A percentile compares a stretch with the other conserved stretches of the same genome.
Evolutionary conservation across 2,113 vertebrate genomes (phyloP).

Genomic region (Eubucco bourcierii): DNA sequence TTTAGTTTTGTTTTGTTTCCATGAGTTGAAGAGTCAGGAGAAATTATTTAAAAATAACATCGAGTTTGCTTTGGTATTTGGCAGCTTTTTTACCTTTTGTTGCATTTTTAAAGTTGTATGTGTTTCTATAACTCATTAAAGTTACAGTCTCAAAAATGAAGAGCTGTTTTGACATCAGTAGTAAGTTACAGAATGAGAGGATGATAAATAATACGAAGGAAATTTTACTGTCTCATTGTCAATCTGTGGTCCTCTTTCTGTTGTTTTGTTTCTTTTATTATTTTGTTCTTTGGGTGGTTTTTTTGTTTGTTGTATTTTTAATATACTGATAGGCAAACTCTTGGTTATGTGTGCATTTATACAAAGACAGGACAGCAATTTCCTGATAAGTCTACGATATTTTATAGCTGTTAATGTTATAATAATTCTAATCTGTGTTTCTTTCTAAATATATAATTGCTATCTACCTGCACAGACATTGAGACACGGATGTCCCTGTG

Average conservation of each 20-base stretch:
- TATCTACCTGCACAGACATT: not conserved
- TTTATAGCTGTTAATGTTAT: not conserved
- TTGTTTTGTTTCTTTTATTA: not conserved
- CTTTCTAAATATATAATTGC: not conserved
- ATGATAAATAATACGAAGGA: not conserved
- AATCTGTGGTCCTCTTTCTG: not conserved
- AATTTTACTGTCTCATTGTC: not conserved
- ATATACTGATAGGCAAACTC: not conserved
- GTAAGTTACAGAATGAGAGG: not conserved
- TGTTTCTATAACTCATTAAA: not conserved
- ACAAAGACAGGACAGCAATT: not conserved
- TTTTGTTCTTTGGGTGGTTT: not conserved
- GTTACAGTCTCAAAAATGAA: not conserved
- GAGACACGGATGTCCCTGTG: rapidly evolving
- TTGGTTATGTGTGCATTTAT: not conserved
- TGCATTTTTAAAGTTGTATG: not conserved
- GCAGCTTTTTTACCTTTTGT: not conserved
- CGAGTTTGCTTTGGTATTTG: not conserved
- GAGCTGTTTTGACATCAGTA: not conserved
- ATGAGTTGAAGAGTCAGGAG: not conserved
- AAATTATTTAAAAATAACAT: not conserved
- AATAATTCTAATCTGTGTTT: not conserved
- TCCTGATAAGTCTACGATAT: not conserved
- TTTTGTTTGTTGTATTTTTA: not conserved
- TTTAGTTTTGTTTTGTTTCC: constrained; percentile 6